Conservation (phyloP, 2,797 vertebrate genomes). For the Gadopsis marmoratus region DNA sequence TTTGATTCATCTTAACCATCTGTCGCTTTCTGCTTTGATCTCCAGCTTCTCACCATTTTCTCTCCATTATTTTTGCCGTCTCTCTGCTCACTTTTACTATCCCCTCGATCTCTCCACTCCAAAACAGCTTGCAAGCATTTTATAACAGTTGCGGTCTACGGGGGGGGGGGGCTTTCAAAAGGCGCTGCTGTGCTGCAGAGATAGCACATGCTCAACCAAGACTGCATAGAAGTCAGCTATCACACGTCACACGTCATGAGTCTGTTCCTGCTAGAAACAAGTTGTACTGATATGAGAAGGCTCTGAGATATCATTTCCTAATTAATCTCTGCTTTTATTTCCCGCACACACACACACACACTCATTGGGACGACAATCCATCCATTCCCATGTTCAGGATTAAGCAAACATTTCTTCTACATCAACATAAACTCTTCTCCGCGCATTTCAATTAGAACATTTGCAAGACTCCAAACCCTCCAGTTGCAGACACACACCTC, state of each 20-base stretch:
- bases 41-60: slow-evolving; percentile 36
- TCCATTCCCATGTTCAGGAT: slow-evolving; percentile 29
- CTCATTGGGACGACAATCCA: slow-evolving; percentile 3
- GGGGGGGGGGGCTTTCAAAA: slow-evolving; percentile 11
- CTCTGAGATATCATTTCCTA: slow-evolving; percentile 26
- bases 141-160: slow-evolving; percentile 15
- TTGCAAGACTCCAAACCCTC: slow-evolving; percentile 18
- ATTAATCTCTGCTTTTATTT: slow-evolving; percentile 22
- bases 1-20: slow-evolving; percentile 43
- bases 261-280: slow-evolving; percentile 2
- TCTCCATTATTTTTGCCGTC: slow-evolving; percentile 34
- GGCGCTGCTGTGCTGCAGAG: slow-evolving; percentile 13
- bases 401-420: slow-evolving; percentile 27
- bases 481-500: slow-evolving; percentile 16
- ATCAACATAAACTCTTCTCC: slow-evolving; percentile 9
- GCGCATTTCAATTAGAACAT: slow-evolving; percentile 9
- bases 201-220: background rate
- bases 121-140: slow-evolving; percentile 40
- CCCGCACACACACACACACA: background rate
- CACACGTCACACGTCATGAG: slow-evolving; percentile 3
- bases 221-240: slow-evolving; percentile 15
- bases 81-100: slow-evolving; percentile 36
- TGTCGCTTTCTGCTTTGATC: slow-evolving; percentile 58
- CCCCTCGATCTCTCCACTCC: slow-evolving; percentile 27
- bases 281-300: slow-evolving; percentile 9